phyloP scores from a whole-genome alignment of 2,888 invertebrate genomes.

The Cephalotes varians region DNA sequence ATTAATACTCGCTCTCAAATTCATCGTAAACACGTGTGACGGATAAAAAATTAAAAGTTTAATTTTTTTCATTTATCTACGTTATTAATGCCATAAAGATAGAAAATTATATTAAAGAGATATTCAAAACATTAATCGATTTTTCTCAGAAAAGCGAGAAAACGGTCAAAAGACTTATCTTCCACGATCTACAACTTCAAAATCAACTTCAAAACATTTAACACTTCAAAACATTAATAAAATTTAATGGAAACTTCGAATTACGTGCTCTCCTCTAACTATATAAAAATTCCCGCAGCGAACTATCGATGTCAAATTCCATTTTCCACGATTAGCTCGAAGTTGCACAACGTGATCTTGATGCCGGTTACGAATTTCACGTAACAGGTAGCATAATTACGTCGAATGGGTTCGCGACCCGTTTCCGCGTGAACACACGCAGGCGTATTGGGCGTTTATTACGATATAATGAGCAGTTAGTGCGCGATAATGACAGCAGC shows the following conservation, averaged over 20 bases:
- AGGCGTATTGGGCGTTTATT: constrained; percentile 55
- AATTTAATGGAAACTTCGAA: background rate
- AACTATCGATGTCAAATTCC: background rate
- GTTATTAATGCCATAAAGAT: background rate
- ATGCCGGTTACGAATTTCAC: constrained; percentile 58
- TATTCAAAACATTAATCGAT: background rate
- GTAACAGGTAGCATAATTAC: constrained; percentile 71
- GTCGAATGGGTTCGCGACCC: constrained; percentile 61
- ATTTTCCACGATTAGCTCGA: constrained; percentile 19
- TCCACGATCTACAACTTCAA: background rate
- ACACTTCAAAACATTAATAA: background rate
- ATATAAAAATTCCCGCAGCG: background rate
- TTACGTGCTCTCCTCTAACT: background rate
- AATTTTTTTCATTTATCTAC: background rate
- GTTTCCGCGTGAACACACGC: constrained; percentile 20
- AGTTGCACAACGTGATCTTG: constrained; percentile 47
- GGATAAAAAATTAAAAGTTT: background rate
- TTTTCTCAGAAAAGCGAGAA: background rate
- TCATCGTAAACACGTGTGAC: background rate
- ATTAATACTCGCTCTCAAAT: background rate
- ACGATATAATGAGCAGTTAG: constrained; percentile 70
- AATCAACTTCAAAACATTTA: too few species aligned
- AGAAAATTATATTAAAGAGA: background rate
- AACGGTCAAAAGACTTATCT: background rate
- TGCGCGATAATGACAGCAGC: constrained; percentile 68